Evolutionary conservation across 2,797 vertebrate species (phyloP), one percentile per base, ranked within the genome.

Genomic region (Acanthis flammea): DNA sequence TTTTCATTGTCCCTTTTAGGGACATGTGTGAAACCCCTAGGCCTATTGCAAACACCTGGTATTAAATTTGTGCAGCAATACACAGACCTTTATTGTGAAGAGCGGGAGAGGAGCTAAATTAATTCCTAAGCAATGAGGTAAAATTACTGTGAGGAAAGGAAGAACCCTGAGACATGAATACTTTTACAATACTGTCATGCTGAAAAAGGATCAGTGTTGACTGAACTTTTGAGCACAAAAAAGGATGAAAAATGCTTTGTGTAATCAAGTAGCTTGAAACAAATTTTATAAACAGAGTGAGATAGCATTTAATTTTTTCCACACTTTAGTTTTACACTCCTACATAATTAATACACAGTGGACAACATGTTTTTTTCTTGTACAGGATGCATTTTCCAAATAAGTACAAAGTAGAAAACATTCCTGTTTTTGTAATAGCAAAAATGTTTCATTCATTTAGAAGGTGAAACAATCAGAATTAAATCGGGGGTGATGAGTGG

Each of bases 401-500:
- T 33, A 23, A 77, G 15, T 72, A 10, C 19, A 35, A 75, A 75
- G 16, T 50, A 44, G 27, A 79, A 88, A 75, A 13, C 8, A 21
- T 14, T 8, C 27, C 42, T 24, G 14, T 28, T 39, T 88, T 75
- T n/a, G 7, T 51, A 74, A 66, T 3, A 54, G 14, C 44, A 68
- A 65, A n/a, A 17, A 35, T 3, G 3, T 57, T 76, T 67, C 30
- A 19, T 47, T 66, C 7, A 14, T 81, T 88, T 44, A 68, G 57
- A 48, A 78, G 71, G 39, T 93, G 55, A 27, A 70, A 86, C 47
- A 31, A 25, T 19, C 66, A 81, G 47, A 73, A 45, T 55, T 61
- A 63, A 88, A 73, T 35, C 8, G 53, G 17, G 17, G 16, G 51
- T 73, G 28, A 50, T 1, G 0, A 0, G 1, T 82, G 48, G 35